Base-by-base conservation (phyloP, 2,888 invertebrate genomes). In the Diarsia brunnea region DNA sequence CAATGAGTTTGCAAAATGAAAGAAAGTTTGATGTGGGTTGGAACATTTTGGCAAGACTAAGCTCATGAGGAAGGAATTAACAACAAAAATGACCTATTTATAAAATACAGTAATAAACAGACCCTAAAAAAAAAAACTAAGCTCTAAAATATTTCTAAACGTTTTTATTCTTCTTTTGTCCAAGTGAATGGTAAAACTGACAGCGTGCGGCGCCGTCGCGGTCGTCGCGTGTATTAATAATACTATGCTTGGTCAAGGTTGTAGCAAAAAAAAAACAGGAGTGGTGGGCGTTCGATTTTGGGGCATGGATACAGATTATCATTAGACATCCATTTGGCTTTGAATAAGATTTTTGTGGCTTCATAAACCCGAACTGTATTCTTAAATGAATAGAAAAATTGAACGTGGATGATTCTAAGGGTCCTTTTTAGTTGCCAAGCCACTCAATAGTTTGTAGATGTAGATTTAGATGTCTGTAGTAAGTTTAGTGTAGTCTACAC, bases 171-270 rank as follows among this genome's bases (percentile, higher is more conserved):
- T 43, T 21, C 14, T 70, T 70, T 60, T 51, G 14, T 47, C 60
- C 27, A n/a, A 45, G 8, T 2, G n/a, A n/a, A 43, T 1, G n/a
- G 16, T 21, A 43, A 31, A n/a, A 19, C 14, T 31, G 0, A n/a
- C 38, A 45, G 14, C n/a, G 82, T 58, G 67, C 61, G 83, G 43
- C 51, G 43, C 49, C 70, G 49, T 21, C 45, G n/a, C 24, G 19
- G 45, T 21, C 38, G 68, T 55, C 27, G 5, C 60, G 64, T 73
- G 43, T 21, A 5, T 38, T 1, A n/a, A 31, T 43, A 31, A 4
- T 38, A n/a, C n/a, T 1, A 31, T 43, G 47, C 21, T 53, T 49
- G 31, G 45, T 47, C 81, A 83, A 81, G 83, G 81, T 79, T 45
- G 49, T 21, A 5, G 24, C 21, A 19, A 49, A 80, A 81, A 80